phyloP scores from a whole-genome alignment of 2,888 invertebrate species.

The Andrena dorsata region DNA sequence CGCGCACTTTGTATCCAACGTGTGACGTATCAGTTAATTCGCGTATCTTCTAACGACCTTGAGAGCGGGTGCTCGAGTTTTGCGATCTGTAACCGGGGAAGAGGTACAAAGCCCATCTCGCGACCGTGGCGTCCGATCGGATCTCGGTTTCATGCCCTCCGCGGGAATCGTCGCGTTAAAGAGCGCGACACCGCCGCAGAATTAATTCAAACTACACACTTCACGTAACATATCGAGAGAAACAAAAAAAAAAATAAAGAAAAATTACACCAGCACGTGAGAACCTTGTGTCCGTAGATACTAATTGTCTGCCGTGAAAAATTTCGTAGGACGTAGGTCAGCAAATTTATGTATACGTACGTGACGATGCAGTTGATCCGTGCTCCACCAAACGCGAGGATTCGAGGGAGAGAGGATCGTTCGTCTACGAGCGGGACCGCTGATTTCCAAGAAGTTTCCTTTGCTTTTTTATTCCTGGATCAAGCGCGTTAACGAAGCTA shows the following conservation, averaged over 20 bases:
- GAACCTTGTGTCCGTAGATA: constrained; percentile 61
- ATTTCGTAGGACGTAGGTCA: constrained; percentile 56
- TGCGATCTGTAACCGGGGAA: background rate
- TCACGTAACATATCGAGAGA: constrained; percentile 72
- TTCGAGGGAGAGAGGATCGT: constrained; percentile 34
- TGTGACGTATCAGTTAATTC: constrained; percentile 50
- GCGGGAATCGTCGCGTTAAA: constrained; percentile 30
- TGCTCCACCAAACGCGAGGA: constrained; percentile 53
- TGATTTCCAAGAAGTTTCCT: constrained; percentile 49
- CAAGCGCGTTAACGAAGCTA: constrained; percentile 44
- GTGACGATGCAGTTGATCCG: constrained; percentile 58
- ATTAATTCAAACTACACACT: constrained; percentile 64
- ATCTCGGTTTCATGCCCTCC: constrained; percentile 73
- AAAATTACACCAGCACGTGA: constrained; percentile 33
- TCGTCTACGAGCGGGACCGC: constrained; percentile 38
- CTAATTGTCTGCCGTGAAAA: constrained; percentile 58
- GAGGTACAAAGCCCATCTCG: background rate
- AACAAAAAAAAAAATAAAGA: constrained; percentile 1
- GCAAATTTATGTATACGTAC: constrained; percentile 45
- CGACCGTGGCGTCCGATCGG: constrained; percentile 8
- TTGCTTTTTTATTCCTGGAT: constrained; percentile 53
- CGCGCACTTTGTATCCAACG: constrained; percentile 39
- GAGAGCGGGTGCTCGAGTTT: background rate
- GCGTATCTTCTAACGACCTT: constrained; percentile 43
- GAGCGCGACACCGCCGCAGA: constrained; percentile 42